Conservation (phyloP, 1,140 invertebrate species). For the Limonius californicus region DNA sequence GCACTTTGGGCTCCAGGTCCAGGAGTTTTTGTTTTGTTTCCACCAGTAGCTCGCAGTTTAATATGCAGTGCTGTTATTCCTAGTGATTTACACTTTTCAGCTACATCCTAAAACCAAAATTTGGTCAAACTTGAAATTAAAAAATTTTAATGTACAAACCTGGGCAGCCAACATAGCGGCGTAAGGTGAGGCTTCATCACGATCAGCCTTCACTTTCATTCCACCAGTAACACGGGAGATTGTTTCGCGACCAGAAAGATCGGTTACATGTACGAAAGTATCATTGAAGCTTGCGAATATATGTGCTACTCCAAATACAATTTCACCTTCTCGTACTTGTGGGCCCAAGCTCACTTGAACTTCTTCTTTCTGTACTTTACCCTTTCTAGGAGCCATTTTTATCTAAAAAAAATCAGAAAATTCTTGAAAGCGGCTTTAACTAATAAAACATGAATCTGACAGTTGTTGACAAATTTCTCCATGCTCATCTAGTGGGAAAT, state of each 20-base stretch:
- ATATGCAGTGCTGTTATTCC: constrained; percentile 98
- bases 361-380: constrained; percentile 94
- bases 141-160: too few relatives aligned
- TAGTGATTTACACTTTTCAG: constrained; percentile 95
- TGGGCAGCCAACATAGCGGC: constrained; percentile 99
- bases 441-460: constrained; percentile 5
- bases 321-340: constrained; percentile 95
- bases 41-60: constrained; percentile 96
- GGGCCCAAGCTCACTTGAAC: constrained; percentile 95
- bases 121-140: too few relatives aligned
- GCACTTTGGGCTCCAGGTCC: constrained; percentile 99
- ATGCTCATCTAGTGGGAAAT: not conserved
- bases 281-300: constrained; percentile 99
- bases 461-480: not conserved
- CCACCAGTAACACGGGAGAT: constrained; percentile 98
- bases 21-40: constrained; percentile 96
- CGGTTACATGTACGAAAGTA: constrained; percentile 99
- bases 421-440: constrained; percentile 86
- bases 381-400: constrained; percentile 94
- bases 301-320: constrained; percentile 98
- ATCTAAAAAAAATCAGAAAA: constrained; percentile 13
- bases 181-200: constrained; percentile 99
- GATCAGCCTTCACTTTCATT: constrained; percentile 99
- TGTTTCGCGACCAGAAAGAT: constrained; percentile 98
- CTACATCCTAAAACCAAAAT: constrained; percentile 76